Percentiles rank a stretch among this genome's conserved stretches.
Conservation (phyloP, 2,113 vertebrate species). For the Oplegnathus fasciatus region DNA sequence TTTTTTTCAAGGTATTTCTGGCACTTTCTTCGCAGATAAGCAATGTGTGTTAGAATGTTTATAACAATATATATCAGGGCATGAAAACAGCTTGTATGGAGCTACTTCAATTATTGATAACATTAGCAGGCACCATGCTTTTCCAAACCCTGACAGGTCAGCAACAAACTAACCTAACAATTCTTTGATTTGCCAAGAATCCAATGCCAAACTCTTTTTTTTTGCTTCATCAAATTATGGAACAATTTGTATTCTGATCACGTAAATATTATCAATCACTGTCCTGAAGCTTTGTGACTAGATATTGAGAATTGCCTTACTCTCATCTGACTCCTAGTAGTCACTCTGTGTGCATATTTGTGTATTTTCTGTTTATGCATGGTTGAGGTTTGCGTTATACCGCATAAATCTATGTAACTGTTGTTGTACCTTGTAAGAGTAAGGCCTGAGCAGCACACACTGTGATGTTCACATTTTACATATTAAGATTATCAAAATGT, state of each 20-base stretch:
- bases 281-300: neutral
- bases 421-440: neutral
- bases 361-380: neutral
- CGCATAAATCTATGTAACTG: neutral
- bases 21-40: neutral
- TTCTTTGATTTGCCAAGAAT: neutral
- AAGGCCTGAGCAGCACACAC: neutral
- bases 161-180: neutral
- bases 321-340: neutral
- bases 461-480: neutral
- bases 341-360: neutral
- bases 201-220: neutral
- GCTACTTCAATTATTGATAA: neutral
- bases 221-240: no score
- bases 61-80: neutral
- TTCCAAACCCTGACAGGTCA: neutral
- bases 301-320: neutral
- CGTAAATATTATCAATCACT: neutral
- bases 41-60: neutral
- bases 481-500: constrained; percentile 10
- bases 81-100: neutral
- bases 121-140: neutral
- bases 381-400: neutral
- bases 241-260: neutral
- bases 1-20: constrained; percentile 8